Evolutionary conservation across 2,888 invertebrate genomes (phyloP).

Genomic region (Dysmachus trigonus): DNA sequence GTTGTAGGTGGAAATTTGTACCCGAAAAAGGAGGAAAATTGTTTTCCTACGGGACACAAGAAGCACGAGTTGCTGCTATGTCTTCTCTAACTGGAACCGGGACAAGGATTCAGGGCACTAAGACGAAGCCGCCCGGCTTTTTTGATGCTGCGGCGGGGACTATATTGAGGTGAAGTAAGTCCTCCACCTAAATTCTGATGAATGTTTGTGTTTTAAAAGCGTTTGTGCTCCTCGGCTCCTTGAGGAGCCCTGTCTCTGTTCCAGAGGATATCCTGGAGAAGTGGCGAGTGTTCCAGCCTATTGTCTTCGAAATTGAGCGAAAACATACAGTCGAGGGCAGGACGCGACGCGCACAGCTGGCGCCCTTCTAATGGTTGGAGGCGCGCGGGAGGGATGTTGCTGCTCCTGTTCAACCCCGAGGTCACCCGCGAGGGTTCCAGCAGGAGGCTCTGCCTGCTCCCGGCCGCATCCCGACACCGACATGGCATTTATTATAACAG

Average conservation of each 20-base stretch:
- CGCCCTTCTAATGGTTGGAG: not conserved
- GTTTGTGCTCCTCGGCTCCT: not conserved
- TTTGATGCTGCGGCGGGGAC: not conserved
- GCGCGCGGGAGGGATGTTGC: not conserved
- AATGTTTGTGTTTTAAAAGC: not conserved
- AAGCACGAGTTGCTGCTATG: not conserved
- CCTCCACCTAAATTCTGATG: not conserved
- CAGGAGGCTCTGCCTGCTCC: not conserved
- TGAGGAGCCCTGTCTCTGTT: not conserved
- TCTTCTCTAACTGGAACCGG: not conserved
- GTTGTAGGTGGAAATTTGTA: not conserved
- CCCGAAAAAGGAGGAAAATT: not conserved
- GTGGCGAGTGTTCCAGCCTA: not conserved
- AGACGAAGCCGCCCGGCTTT: not conserved
- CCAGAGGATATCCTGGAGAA: not conserved
- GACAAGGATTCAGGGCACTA: not conserved
- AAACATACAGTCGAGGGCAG: not conserved
- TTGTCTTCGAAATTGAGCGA: not conserved
- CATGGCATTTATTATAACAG: slow-evolving; percentile 22
- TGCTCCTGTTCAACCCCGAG: not conserved
- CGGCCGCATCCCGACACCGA: not conserved
- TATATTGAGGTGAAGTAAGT: not conserved
- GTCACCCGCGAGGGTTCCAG: not conserved
- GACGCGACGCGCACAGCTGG: not conserved
- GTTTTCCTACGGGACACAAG: not conserved